phyloP scores from a whole-genome alignment of 2,888 invertebrate species.

The Thumatha senex region DNA sequence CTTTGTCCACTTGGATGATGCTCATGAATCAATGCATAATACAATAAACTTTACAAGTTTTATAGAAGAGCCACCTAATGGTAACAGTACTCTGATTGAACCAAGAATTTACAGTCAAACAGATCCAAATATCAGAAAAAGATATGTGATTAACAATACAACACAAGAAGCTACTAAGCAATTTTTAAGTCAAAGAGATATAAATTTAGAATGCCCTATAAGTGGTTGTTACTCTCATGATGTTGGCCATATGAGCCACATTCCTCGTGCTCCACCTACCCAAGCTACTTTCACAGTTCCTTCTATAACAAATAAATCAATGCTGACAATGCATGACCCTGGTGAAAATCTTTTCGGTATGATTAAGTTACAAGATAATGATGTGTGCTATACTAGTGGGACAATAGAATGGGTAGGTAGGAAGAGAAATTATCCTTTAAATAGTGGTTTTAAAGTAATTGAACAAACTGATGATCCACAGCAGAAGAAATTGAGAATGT shows the following conservation, averaged over 20 bases:
- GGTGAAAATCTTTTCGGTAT: conserved; percentile 67
- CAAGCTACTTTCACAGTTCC: conserved; percentile 65
- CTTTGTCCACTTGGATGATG: conserved; percentile 68
- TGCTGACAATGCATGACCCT: conserved; percentile 29
- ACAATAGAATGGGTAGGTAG: conserved; percentile 77
- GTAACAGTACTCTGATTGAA: conserved; percentile 51
- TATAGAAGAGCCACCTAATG: conserved; percentile 48
- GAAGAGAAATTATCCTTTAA: conserved; percentile 70
- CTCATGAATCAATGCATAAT: conserved; percentile 30
- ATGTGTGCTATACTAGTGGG: conserved; percentile 77
- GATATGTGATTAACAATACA: conserved; percentile 10
- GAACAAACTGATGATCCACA: conserved; percentile 47
- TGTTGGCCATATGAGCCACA: conserved; percentile 69
- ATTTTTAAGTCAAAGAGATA: conserved; percentile 11
- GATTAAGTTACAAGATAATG: conserved; percentile 70
- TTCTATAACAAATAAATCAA: conserved; percentile 47
- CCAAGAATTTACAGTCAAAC: conserved; percentile 28
- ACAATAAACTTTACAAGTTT: conserved; percentile 31
- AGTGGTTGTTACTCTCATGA: conserved; percentile 25
- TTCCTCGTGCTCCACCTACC: conserved; percentile 65
- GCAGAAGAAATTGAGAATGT: conserved; percentile 43
- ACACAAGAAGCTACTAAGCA: conserved; percentile 9
- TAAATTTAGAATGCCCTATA: conserved; percentile 1
- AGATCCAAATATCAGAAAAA: conserved; percentile 25
- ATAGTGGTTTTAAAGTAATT: conserved; percentile 73